phyloP scores from a whole-genome alignment of 2,797 vertebrate genomes.

The Crocodylus rhombifer region DNA sequence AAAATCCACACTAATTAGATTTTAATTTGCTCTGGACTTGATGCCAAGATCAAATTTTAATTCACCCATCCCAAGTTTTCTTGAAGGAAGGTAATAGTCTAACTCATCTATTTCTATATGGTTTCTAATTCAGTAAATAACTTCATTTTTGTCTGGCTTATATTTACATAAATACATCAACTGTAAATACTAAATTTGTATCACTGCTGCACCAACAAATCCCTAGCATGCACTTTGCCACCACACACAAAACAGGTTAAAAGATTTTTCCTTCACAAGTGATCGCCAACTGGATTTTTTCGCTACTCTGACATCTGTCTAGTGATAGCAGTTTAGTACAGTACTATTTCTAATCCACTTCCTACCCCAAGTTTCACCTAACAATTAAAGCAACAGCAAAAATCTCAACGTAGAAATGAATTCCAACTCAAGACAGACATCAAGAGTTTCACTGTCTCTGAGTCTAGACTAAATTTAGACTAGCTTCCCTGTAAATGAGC shows the following conservation, averaged over 20 bases:
- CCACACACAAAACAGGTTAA: background rate
- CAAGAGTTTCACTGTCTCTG: no score
- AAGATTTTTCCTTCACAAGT: background rate
- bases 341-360: background rate
- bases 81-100: background rate
- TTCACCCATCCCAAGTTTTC: background rate
- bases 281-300: background rate
- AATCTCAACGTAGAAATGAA: background rate
- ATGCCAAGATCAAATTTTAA: background rate
- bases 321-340: background rate
- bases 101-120: background rate
- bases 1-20: fast-evolving
- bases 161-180: background rate
- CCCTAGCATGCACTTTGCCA: background rate
- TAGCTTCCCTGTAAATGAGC: background rate
- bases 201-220: background rate
- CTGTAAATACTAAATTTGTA: background rate
- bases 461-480: background rate
- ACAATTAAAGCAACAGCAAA: background rate
- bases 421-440: background rate
- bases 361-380: conserved; percentile 18
- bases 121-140: background rate
- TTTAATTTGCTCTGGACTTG: background rate
- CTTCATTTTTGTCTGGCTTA: conserved; percentile 14
- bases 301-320: background rate